phyloP scores from a whole-genome alignment of 2,113 vertebrate species.

The Cyanoliseus patagonus region DNA sequence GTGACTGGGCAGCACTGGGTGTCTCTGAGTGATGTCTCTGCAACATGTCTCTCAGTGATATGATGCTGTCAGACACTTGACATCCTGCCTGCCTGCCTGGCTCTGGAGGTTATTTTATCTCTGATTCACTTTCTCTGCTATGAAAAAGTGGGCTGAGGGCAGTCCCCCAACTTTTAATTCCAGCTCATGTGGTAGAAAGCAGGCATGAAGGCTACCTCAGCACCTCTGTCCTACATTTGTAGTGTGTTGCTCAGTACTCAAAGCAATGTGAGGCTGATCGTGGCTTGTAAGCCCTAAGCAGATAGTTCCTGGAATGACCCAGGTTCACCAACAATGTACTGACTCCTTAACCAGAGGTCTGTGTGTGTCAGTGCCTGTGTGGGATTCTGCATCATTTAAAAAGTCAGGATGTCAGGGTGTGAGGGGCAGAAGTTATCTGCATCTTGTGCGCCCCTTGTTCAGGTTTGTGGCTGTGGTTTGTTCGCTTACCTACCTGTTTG shows the following conservation, averaged over 20 bases:
- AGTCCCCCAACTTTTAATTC: background rate
- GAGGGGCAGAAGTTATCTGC: background rate
- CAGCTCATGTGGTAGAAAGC: background rate
- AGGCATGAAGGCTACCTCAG: background rate
- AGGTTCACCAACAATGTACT: background rate
- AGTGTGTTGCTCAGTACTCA: background rate
- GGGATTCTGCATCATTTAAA: background rate
- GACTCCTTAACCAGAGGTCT: background rate
- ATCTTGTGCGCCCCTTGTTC: background rate
- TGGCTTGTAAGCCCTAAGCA: background rate
- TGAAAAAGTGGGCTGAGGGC: background rate
- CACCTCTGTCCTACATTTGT: background rate
- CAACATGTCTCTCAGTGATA: background rate
- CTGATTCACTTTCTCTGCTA: background rate
- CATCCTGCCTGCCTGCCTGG: background rate
- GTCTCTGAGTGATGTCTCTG: background rate
- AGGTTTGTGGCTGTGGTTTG: background rate
- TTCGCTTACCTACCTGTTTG: background rate
- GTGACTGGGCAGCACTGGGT: background rate
- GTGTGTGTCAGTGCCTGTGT: accelerated
- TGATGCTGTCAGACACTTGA: background rate
- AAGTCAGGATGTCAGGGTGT: background rate
- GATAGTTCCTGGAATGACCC: background rate
- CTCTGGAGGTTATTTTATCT: background rate
- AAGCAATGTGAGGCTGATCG: accelerated